A percentile compares a stretch with the other conserved stretches of the same genome.
Conservation (phyloP, 2,888 invertebrate genomes). For the Folsomia manolachei region DNA sequence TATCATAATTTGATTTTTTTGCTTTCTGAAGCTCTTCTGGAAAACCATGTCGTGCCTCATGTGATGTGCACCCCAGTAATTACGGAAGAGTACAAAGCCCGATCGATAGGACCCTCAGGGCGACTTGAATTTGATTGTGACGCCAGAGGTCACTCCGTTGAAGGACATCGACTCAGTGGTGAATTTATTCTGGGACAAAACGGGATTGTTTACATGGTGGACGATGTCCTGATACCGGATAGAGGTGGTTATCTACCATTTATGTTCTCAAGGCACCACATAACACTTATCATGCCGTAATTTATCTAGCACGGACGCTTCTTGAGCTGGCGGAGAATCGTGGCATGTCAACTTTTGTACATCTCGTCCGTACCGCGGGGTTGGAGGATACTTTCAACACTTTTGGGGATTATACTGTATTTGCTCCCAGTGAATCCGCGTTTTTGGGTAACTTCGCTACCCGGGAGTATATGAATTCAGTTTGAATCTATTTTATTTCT, state of each 20-base stretch:
- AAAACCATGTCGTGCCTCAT: constrained; percentile 57
- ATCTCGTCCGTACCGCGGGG: constrained; percentile 55
- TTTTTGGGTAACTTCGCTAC: constrained; percentile 53
- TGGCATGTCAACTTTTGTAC: constrained; percentile 55
- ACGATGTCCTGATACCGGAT: constrained; percentile 57
- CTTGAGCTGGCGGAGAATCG: constrained; percentile 55
- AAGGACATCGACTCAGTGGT: constrained; percentile 53
- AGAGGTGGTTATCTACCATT: constrained; percentile 54
- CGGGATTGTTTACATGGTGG: constrained; percentile 57
- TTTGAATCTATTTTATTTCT: not conserved
- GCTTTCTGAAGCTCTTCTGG: constrained; percentile 56
- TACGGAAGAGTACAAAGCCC: constrained; percentile 55
- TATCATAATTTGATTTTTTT: constrained; percentile 14
- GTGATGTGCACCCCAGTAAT: constrained; percentile 57
- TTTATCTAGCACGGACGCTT: constrained; percentile 54
- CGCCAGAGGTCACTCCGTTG: constrained; percentile 54
- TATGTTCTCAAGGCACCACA: too few species aligned
- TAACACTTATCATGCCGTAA: not conserved
- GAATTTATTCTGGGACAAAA: constrained; percentile 56
- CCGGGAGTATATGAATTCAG: not conserved
- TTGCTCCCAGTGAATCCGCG: constrained; percentile 58
- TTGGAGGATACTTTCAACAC: constrained; percentile 55
- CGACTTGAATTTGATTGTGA: constrained; percentile 56
- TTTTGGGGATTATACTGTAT: constrained; percentile 56
- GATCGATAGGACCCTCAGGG: constrained; percentile 53